Percentiles rank a stretch among this genome's conserved stretches.
phyloP scores from a whole-genome alignment of 2,888 invertebrate species.

The Geophilus truncorum region DNA sequence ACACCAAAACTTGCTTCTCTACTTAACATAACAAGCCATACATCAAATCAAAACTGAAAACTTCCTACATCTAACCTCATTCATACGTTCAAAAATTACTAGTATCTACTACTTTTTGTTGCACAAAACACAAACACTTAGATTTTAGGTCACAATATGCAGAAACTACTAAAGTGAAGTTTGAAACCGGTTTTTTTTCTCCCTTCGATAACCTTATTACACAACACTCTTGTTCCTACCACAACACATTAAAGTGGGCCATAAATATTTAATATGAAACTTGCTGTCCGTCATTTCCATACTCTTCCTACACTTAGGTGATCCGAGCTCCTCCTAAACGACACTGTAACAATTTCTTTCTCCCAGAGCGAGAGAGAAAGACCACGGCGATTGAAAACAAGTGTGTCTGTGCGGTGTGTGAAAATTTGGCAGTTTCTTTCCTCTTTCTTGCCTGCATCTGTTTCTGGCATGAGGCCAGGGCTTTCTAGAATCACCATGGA shows the following conservation, averaged over 20 bases:
- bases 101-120: too few species aligned
- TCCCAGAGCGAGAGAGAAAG: not conserved
- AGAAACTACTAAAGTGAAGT: not conserved
- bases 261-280: not conserved
- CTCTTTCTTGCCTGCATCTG: not conserved
- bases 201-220: not conserved
- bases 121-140: too few species aligned
- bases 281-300: not conserved
- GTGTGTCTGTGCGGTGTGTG: not conserved
- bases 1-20: too few species aligned
- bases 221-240: not conserved
- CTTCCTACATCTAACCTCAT: too few species aligned
- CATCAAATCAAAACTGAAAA: too few species aligned
- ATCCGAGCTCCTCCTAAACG: not conserved
- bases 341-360: not conserved
- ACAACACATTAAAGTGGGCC: not conserved
- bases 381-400: not conserved
- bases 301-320: not conserved
- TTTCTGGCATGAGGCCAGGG: not conserved
- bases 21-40: too few species aligned
- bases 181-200: not conserved
- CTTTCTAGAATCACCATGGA: not conserved
- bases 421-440: constrained; percentile 10
- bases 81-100: too few species aligned
- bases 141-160: not conserved